Percentiles rank a stretch among this genome's conserved stretches.
These are phyloP conservation scores for Phalloptychus januarius DNA, from an alignment of 2,797 vertebrate species.

Conservation along the genomic window DNA sequence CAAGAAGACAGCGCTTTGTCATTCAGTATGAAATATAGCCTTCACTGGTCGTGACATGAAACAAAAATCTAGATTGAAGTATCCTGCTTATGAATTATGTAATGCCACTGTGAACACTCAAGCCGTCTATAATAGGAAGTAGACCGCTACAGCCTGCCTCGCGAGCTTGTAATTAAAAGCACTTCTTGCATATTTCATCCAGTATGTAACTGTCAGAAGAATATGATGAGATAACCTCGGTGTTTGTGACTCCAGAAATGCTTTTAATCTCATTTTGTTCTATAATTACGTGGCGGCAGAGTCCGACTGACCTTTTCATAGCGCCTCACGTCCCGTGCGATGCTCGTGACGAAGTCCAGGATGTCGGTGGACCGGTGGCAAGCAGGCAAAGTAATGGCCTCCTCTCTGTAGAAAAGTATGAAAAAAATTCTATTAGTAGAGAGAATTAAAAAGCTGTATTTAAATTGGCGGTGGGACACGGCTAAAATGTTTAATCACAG, in stretches of 20 bases:
- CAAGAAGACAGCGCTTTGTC: slow-evolving; percentile 30
- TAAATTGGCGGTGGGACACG: not conserved
- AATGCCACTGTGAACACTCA: slow-evolving; percentile 31
- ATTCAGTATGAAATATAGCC: slow-evolving; percentile 45
- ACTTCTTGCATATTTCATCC: slow-evolving; percentile 30
- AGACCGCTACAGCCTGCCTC: slow-evolving; percentile 24
- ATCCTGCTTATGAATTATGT: slow-evolving; percentile 34
- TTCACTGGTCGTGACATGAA: slow-evolving; percentile 45
- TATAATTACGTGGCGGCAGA: slow-evolving; percentile 10
- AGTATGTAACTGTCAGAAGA: slow-evolving; percentile 33
- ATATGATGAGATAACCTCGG: slow-evolving; percentile 32
- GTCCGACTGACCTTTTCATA: slow-evolving; percentile 2
- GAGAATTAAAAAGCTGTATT: not conserved
- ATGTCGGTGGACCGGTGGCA: not conserved
- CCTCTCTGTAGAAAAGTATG: not conserved
- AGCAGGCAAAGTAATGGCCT: not conserved
- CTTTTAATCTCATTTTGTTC: slow-evolving; percentile 26
- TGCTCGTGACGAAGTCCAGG: not conserved
- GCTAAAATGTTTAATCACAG: too few relatives aligned
- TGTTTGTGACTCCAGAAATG: slow-evolving; percentile 30
- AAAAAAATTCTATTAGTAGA: not conserved
- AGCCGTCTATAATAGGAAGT: slow-evolving; percentile 57
- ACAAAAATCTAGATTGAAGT: slow-evolving; percentile 37
- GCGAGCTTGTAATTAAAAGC: slow-evolving; percentile 29
- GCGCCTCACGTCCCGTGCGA: not conserved